Conservation (phyloP, 1,140 invertebrate species). For the Pristionchus pacificus region DNA sequence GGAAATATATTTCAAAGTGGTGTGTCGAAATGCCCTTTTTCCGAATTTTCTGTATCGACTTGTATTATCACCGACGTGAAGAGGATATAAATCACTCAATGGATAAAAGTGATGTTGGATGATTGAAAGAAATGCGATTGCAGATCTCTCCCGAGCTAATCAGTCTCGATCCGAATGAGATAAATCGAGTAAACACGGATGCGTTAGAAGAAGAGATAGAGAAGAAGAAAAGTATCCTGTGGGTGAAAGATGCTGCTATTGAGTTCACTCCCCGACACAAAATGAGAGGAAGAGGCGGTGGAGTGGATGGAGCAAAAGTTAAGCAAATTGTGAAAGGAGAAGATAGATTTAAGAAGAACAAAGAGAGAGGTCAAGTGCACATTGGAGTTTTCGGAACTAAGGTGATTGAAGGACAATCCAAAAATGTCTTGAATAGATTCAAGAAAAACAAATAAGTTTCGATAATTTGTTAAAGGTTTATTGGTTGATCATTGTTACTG, state of each 20-base stretch:
- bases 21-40: not conserved
- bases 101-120: slow-evolving; percentile 25
- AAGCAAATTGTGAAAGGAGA: slow-evolving; percentile 34
- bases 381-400: slow-evolving; percentile 33
- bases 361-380: slow-evolving; percentile 17
- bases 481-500: no score
- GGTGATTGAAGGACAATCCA: slow-evolving; percentile 10
- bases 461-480: no score
- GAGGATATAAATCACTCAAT: slow-evolving; percentile 16
- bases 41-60: not conserved
- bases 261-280: slow-evolving; percentile 35
- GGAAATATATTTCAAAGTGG: not conserved
- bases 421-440: slow-evolving; percentile 34
- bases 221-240: slow-evolving; percentile 62
- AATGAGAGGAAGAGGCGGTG: slow-evolving; percentile 29
- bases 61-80: not conserved
- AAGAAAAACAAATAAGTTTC: slow-evolving; percentile 21
- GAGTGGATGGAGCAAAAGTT: slow-evolving; percentile 18
- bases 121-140: no score
- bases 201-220: slow-evolving; percentile 76
- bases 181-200: slow-evolving; percentile 63
- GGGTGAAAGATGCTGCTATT: slow-evolving; percentile 27
- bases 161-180: slow-evolving; percentile 73
- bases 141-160: slow-evolving; percentile 86
- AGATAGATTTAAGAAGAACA: slow-evolving; percentile 22